phyloP scores from a whole-genome alignment of 1,140 invertebrate species.

The Panagrolaimus sp. region DNA sequence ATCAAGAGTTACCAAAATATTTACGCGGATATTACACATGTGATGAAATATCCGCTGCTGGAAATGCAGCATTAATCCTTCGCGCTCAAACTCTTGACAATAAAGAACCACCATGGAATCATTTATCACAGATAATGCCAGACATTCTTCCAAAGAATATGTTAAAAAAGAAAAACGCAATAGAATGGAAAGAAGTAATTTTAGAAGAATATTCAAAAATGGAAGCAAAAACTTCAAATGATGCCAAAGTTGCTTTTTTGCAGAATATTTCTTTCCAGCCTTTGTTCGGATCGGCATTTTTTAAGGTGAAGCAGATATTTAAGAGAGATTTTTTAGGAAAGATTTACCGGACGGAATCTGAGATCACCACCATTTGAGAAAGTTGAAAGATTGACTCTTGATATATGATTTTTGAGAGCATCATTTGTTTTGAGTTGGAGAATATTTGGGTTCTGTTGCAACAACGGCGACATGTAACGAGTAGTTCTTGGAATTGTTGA shows the following conservation, averaged over 20 bases:
- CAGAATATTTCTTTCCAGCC: constrained; percentile 95
- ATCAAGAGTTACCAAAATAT: constrained; percentile 93
- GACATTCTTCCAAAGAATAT: constrained; percentile 89
- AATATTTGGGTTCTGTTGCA: too few relatives aligned
- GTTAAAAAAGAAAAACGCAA: constrained; percentile 79
- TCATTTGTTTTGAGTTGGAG: too few relatives aligned
- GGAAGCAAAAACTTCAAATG: constrained; percentile 72
- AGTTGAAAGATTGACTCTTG: too few relatives aligned
- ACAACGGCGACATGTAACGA: too few relatives aligned
- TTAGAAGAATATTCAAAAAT: constrained; percentile 78
- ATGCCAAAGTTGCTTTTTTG: constrained; percentile 95
- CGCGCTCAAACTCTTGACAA: constrained; percentile 91
- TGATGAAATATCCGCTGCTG: constrained; percentile 82
- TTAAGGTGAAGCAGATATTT: constrained; percentile 84
- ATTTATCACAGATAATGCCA: constrained; percentile 46
- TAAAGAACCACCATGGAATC: constrained; percentile 66
- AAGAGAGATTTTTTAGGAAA: too few relatives aligned
- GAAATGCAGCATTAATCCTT: constrained; percentile 86
- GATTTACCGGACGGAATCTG: too few relatives aligned
- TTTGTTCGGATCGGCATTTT: constrained; percentile 98
- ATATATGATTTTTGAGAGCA: too few relatives aligned
- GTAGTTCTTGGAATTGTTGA: too few relatives aligned
- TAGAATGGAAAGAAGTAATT: constrained; percentile 91
- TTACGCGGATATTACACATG: constrained; percentile 89
- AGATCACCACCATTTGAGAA: too few relatives aligned